Evolutionary conservation across 2,888 invertebrate species (phyloP), one percentile per base, ranked within the genome.

Genomic region (Melolontha melolontha): DNA sequence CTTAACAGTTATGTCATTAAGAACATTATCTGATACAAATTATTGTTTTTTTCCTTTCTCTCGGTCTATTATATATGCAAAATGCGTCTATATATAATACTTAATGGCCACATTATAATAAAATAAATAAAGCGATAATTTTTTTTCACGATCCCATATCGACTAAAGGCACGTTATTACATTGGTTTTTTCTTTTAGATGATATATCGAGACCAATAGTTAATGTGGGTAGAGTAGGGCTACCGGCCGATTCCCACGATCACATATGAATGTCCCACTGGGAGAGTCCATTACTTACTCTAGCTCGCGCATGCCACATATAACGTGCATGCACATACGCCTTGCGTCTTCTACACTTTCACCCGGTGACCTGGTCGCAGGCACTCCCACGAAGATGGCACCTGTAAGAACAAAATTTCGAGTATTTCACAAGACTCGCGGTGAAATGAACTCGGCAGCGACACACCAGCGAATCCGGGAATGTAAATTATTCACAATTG

Each of bases 301-400:
- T 50, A 64, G 64, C 63, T 66, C 69, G 57, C 69, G 67, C 67
- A 62, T 64, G 65, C 71, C 68, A 67, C 64, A 70, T 64, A 70
- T 57, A 64, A 67, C 59, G 62, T 39, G 47, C 40, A 22, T 41
- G 11, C 22, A 50, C 51, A 39, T 41, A 50, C 51, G 52, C 51
- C 41, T 64, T 34, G 34, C 34, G 34, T 70, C 69, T 69, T 69
- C 70, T 65, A 70, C 67, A 72, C 72, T 72, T 72, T 72, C 72
- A 70, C 72, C 72, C 67, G 68, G 69, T 68, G 68, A 68, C 67
- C 70, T 70, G 70, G 67, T 70, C 70, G 69, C 54, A 22, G 72
- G 72, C 72, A 72, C 72, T 72, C 72, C 72, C 72, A 72, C 72
- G 70, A 69, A 66, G 69, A 72, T 70, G 63, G 70, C 72, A 72